Percentiles rank a stretch among this genome's conserved stretches.
Evolutionary conservation across 2,113 vertebrate species (phyloP).

Genomic region (Romanogobio albipinnatus): DNA sequence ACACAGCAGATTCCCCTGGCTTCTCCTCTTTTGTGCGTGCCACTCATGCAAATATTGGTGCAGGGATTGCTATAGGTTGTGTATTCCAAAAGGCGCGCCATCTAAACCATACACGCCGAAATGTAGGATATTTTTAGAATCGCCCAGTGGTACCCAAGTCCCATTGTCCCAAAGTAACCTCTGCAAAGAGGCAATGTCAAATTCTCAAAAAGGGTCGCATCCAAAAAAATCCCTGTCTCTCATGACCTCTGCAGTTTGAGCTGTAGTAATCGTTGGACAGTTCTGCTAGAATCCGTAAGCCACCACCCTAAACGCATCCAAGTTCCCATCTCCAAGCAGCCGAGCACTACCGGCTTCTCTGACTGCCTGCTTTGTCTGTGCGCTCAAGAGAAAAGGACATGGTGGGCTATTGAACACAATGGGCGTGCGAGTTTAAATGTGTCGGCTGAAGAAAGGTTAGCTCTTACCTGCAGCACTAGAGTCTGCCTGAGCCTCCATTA

Average conservation of each 20-base stretch:
- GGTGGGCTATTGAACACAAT: not conserved
- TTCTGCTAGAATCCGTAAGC: not conserved
- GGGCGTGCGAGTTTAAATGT: slow-evolving; percentile 17
- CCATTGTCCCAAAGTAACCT: slow-evolving; percentile 4
- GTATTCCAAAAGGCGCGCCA: not conserved
- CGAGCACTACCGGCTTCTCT: slow-evolving; percentile 32
- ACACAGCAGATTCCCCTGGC: slow-evolving; percentile 1
- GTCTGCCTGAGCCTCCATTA: slow-evolving; percentile 59
- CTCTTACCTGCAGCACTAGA: slow-evolving; percentile 58
- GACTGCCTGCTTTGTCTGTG: slow-evolving; percentile 35
- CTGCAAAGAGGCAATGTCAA: slow-evolving; percentile 39
- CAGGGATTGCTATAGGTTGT: not conserved
- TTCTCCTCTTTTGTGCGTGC: not conserved
- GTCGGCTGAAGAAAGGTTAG: slow-evolving; percentile 30
- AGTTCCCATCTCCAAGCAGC: slow-evolving; percentile 34
- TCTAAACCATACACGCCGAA: not conserved
- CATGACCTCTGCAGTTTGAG: not conserved
- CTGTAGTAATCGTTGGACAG: not conserved
- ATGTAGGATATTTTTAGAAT: not conserved
- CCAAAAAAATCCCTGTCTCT: not conserved
- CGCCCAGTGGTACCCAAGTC: not conserved
- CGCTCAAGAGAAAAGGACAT: not conserved
- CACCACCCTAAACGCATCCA: not conserved
- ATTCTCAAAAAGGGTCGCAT: not conserved
- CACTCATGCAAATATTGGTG: slow-evolving; percentile 24